Base-by-base conservation (phyloP, 2,888 invertebrate species). In the Xestia ashworthii region DNA sequence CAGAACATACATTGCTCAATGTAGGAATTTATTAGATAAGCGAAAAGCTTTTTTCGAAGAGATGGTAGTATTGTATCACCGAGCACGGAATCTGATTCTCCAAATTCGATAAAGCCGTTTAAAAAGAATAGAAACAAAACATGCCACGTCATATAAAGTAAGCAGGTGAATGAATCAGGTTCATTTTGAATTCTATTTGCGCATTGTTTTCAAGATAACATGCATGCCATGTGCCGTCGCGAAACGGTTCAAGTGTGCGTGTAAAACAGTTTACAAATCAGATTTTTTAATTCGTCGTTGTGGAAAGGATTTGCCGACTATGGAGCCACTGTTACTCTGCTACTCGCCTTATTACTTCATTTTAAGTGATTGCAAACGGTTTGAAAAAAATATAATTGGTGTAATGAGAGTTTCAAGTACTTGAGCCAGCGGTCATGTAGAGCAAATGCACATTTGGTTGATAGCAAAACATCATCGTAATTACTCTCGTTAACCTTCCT, bases 171-270 rank as follows among this genome's bases (percentile, higher is more conserved):
- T 91, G 89, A 92, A 88, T 92, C 92, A 91, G 77, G 80, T 82
- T 86, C 87, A 90, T 90, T 90, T 77, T 83, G 78, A 87, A 92
- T 92, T 92, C 90, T 85, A 87, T 87, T 82, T 87, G 88, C 88
- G 88, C 89, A 86, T 88, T 88, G 88, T 89, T 89, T 91, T 87
- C 86, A 85, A 89, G 84, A 87, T 87, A 87, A 87, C 87, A 86
- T 86, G 86, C 50, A 72, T 69, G 67, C 78, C 50, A 72, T 69
- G 67, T 80, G 71, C 76, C 68, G 78, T 81, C 78, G 79, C 72
- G 32, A 81, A 83, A 76, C 78, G 73, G 71, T 69, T 62, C 48
- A 65, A 70, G 58, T 71, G 64, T 58, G 60, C 75, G 60, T 67
- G 65, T 44, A 67, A 74, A 74, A 79, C 71, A 76, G 74, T 76